Evolutionary conservation across 2,888 invertebrate genomes (phyloP).

Genomic region (Erannis defoliaria): DNA sequence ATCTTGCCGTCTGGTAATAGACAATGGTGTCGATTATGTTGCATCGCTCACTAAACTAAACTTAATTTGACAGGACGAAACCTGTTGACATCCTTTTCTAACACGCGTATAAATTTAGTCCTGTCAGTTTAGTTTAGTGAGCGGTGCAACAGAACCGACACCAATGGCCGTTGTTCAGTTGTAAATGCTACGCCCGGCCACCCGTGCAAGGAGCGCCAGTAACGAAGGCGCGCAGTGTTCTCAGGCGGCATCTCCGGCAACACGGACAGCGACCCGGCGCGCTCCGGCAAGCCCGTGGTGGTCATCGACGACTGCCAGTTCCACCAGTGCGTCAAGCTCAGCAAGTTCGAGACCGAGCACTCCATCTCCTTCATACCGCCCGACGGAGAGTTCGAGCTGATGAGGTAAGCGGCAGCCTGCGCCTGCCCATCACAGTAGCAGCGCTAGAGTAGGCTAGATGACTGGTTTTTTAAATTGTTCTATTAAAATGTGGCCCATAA

Average conservation of each 20-base stretch:
- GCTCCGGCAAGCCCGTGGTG: constrained; percentile 99
- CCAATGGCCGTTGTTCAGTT: neutral
- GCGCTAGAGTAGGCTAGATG: too few species aligned
- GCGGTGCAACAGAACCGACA: too few species aligned
- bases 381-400: constrained; percentile 99
- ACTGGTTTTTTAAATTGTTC: too few species aligned
- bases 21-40: too few species aligned
- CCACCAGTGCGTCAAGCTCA: constrained; percentile 99
- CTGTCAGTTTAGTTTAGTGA: too few species aligned
- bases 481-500: too few species aligned
- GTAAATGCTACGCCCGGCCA: neutral
- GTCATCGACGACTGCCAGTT: constrained; percentile 99
- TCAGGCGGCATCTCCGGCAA: constrained; percentile 89
- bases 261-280: constrained; percentile 91
- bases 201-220: neutral
- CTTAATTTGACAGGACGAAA: too few species aligned
- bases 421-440: too few species aligned
- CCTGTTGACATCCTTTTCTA: too few species aligned
- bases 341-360: constrained; percentile 99
- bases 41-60: too few species aligned
- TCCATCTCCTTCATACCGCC: constrained; percentile 99
- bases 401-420: constrained; percentile 95
- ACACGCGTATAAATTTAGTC: too few species aligned
- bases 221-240: constrained; percentile 16
- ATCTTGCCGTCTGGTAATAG: too few species aligned